Base-by-base conservation (phyloP, 2,888 invertebrate species). In the Phorcus lineatus region DNA sequence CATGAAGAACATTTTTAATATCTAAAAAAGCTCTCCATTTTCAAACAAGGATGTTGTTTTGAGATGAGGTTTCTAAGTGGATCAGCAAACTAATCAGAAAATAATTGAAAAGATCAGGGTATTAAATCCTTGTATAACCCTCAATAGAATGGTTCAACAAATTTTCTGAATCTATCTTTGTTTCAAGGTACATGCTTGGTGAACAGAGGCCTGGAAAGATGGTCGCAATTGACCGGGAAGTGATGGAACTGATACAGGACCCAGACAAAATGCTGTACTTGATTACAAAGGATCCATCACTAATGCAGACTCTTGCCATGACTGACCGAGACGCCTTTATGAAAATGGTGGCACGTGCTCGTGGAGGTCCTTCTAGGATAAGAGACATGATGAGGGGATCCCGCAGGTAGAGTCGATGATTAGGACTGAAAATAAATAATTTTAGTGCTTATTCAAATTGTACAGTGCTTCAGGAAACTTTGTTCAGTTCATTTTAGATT, bases 191-290 rank as follows among this genome's bases (percentile, higher is more conserved):
- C 17, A 74, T 54, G 2, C 53, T 70, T 11, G 80, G 79, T 36
- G 54, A 77, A 0, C 78, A 76, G 4, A 55, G 75, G 31, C 74
- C 79, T 0, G 67, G 80, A 28, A 83, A 70, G 75, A 80, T 86
- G 53, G 75, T 75, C 17, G 78, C 84, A n/a, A 57, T 86, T 7
- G 85, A 85, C 57, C 78, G 57, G 19, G 80, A 83, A 36, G 81
- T 83, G 19, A 55, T 85, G 16, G 78, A 84, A 19, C 74, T 82
- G 1, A 77, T 82, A 7, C 77, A 81, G 70, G 84, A 86, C 66
- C 85, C 86, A 22, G 62, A 84, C 13, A 55, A 82, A 19, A 53
- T 86, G 53, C 66, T 84, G 47, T 79, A 80, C 17, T 54, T 86
- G n/a, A 76, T 86, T 36, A 52, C 54, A 24, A 74, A 81, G 24